Evolutionary conservation across 2,113 vertebrate species (phyloP).

Genomic region (Oncorhynchus kisutch): DNA sequence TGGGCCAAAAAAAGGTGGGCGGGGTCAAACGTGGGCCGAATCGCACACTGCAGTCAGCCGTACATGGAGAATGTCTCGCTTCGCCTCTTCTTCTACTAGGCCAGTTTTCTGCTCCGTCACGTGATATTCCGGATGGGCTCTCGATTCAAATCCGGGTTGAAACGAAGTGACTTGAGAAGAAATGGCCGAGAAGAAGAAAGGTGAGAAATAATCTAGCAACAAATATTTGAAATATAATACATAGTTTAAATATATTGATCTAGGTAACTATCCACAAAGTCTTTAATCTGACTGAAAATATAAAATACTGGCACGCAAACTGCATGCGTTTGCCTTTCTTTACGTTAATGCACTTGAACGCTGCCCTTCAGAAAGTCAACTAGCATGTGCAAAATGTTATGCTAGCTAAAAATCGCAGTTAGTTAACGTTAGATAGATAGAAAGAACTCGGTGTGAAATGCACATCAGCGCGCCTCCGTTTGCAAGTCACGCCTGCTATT

Average conservation of each 20-base stretch:
- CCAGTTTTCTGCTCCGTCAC: not conserved
- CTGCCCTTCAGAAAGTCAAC: not conserved
- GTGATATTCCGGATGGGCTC: not conserved
- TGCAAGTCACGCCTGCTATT: too few species aligned
- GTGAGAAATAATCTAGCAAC: slow-evolving; percentile 24
- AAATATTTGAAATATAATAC: not conserved
- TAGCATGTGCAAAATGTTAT: not conserved
- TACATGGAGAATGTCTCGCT: too few species aligned
- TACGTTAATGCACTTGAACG: not conserved
- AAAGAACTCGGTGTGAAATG: too few species aligned
- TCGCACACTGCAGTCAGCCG: too few species aligned
- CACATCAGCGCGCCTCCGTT: too few species aligned
- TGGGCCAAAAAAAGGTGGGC: too few species aligned
- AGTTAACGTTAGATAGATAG: too few species aligned
- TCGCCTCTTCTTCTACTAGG: too few species aligned
- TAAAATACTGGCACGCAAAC: not conserved
- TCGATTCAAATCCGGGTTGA: slow-evolving; percentile 1
- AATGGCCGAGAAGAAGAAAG: slow-evolving; percentile 50
- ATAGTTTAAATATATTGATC: not conserved
- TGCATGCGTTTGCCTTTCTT: not conserved
- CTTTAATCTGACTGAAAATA: not conserved
- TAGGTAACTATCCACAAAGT: not conserved
- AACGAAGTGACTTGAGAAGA: slow-evolving; percentile 16
- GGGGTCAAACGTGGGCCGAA: too few species aligned
- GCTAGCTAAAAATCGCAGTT: too few species aligned